phyloP scores from a whole-genome alignment of 2,888 invertebrate species.

The Caenorhabditis sp. region DNA sequence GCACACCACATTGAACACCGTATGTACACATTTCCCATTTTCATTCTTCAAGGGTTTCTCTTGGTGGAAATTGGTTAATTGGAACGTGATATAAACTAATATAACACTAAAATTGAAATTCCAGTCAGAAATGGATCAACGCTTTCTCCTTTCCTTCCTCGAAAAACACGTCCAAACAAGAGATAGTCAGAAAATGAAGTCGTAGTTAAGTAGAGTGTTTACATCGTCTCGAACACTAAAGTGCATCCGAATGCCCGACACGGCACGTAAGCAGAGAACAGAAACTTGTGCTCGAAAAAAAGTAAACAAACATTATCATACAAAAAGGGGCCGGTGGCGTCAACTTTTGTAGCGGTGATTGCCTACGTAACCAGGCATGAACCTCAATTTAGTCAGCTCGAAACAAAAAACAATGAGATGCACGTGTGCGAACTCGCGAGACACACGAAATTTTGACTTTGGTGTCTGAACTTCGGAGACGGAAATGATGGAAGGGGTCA shows the following conservation, averaged over 20 bases:
- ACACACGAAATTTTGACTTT: too few relatives aligned
- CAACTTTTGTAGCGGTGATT: conserved; percentile 17
- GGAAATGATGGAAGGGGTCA: too few relatives aligned
- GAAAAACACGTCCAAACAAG: conserved; percentile 4
- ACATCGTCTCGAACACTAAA: conserved; percentile 1
- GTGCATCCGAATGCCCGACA: conserved; percentile 22
- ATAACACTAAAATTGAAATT: too few relatives aligned
- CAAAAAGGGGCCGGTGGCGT: background rate
- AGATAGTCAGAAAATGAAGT: conserved; percentile 18
- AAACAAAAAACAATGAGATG: background rate
- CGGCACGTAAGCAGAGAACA: conserved; percentile 18
- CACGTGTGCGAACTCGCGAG: conserved; percentile 7
- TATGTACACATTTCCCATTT: background rate
- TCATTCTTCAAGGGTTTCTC: conserved; percentile 22
- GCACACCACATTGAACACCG: background rate
- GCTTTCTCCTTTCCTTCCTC: too few relatives aligned
- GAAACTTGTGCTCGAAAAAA: background rate
- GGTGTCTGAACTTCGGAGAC: too few relatives aligned
- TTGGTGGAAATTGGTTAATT: conserved; percentile 22
- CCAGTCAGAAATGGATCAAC: conserved; percentile 22
- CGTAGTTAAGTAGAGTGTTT: conserved; percentile 23
- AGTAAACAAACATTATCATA: conserved; percentile 8
- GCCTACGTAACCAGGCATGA: conserved; percentile 28
- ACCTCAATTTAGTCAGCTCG: background rate
- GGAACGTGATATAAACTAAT: conserved; percentile 7